Evolutionary conservation across 2,888 invertebrate species (phyloP).

Genomic region (Diarsia dahlii): DNA sequence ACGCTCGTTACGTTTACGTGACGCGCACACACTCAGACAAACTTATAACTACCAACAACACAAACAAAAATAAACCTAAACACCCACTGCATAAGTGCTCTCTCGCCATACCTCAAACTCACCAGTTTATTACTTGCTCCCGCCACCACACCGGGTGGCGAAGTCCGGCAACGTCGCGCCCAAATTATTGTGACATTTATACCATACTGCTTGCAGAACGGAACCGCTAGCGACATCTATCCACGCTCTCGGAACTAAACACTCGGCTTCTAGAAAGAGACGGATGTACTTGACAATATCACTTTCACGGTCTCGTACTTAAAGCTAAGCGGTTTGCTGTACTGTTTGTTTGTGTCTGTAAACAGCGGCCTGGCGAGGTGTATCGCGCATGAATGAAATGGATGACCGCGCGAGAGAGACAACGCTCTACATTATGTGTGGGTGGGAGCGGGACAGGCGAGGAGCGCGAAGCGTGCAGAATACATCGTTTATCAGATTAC

Average conservation of each 20-base stretch:
- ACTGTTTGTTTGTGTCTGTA: constrained; percentile 91
- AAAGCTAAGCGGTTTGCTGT: constrained; percentile 91
- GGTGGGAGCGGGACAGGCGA: constrained; percentile 76
- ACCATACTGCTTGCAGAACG: constrained; percentile 78
- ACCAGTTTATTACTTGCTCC: constrained; percentile 83
- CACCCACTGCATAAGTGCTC: constrained; percentile 69
- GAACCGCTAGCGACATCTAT: constrained; percentile 88
- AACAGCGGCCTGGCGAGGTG: constrained; percentile 89
- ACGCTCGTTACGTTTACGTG: constrained; percentile 89
- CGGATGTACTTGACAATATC: constrained; percentile 88
- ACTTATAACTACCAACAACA: constrained; percentile 72
- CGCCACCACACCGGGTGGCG: constrained; percentile 87
- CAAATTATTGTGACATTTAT: constrained; percentile 89
- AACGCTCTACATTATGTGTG: constrained; percentile 63
- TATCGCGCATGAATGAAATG: constrained; percentile 91
- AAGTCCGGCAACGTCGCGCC: constrained; percentile 90
- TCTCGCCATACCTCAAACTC: constrained; percentile 73
- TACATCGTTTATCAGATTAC: constrained; percentile 92
- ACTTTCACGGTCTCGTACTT: constrained; percentile 91
- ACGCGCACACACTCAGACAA: constrained; percentile 85
- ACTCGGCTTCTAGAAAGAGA: constrained; percentile 87
- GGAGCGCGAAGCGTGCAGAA: constrained; percentile 88
- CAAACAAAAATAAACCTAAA: constrained; percentile 77
- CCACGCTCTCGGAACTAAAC: constrained; percentile 71
- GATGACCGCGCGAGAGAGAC: constrained; percentile 85